These are phyloP conservation scores for Scolopax mira DNA, from an alignment of 2,113 vertebrate species.

Conservation along the genomic window DNA sequence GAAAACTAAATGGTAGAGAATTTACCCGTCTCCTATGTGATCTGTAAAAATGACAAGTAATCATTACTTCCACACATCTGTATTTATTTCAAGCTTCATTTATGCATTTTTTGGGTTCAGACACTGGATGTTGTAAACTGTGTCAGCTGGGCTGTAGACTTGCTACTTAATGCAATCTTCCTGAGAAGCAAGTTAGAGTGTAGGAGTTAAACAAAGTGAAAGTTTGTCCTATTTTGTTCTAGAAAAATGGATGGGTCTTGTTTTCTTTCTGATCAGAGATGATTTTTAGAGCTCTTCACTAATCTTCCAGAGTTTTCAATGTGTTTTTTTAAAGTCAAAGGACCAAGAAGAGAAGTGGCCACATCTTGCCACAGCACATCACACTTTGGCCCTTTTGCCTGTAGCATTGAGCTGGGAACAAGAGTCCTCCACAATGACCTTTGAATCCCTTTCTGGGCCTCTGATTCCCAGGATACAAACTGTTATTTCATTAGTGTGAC, in stretches of 20 bases:
- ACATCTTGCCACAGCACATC: neutral
- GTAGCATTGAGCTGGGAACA: neutral
- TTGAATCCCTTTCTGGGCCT: neutral
- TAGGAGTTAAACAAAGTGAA: neutral
- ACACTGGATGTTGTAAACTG: neutral
- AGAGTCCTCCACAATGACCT: neutral
- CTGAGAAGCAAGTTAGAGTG: neutral
- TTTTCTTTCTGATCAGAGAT: neutral
- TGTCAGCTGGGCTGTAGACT: neutral
- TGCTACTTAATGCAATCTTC: neutral
- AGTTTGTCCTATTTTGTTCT: neutral
- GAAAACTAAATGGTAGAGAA: conserved; percentile 23
- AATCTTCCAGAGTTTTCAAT: neutral
- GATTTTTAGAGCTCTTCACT: neutral
- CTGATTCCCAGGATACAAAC: neutral
- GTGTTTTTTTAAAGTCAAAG: neutral
- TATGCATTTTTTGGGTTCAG: neutral
- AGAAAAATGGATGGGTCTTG: neutral
- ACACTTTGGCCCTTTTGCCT: neutral
- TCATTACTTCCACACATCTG: conserved; percentile 4
- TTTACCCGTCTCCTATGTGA: neutral
- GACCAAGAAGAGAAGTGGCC: neutral
- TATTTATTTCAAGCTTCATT: neutral
- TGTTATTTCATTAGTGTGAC: neutral
- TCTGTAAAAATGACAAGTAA: conserved; percentile 22